These are phyloP conservation scores for Aldabrachelys gigantea DNA, from an alignment of 2,113 vertebrate genomes.

Conservation along the genomic window DNA sequence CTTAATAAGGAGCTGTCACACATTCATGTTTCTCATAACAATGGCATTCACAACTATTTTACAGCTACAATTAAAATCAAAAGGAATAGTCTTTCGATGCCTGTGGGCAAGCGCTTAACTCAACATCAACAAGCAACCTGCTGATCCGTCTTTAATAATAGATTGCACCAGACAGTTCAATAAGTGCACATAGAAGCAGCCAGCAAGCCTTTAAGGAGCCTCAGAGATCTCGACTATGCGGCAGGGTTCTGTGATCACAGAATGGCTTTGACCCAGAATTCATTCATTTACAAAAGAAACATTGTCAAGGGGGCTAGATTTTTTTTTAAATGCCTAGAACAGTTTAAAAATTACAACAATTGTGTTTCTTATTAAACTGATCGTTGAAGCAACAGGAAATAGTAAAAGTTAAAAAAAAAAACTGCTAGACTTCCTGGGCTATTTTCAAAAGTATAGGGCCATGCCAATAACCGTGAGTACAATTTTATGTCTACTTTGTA, in stretches of 20 bases:
- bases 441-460: not conserved
- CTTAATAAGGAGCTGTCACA: not conserved
- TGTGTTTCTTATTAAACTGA: not conserved
- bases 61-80: conserved; percentile 52
- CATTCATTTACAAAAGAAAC: not conserved
- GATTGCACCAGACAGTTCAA: conserved; percentile 48
- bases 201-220: not conserved
- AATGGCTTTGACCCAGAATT: not conserved
- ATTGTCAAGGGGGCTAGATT: not conserved
- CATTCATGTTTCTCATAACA: conserved; percentile 10
- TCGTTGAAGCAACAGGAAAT: not conserved
- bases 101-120: conserved; percentile 16
- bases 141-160: conserved; percentile 30
- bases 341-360: rapidly evolving
- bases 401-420: not conserved
- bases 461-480: not conserved
- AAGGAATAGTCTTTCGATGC: conserved; percentile 41
- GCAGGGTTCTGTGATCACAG: not conserved
- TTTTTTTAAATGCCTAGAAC: not conserved
- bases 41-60: conserved; percentile 20
- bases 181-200: not conserved
- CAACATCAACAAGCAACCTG: conserved; percentile 27
- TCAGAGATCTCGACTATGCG: not conserved
- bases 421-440: rapidly evolving
- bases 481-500: not conserved